Conservation (phyloP, 2,113 vertebrate genomes). For the Pelvicachromis taeniatus region DNA sequence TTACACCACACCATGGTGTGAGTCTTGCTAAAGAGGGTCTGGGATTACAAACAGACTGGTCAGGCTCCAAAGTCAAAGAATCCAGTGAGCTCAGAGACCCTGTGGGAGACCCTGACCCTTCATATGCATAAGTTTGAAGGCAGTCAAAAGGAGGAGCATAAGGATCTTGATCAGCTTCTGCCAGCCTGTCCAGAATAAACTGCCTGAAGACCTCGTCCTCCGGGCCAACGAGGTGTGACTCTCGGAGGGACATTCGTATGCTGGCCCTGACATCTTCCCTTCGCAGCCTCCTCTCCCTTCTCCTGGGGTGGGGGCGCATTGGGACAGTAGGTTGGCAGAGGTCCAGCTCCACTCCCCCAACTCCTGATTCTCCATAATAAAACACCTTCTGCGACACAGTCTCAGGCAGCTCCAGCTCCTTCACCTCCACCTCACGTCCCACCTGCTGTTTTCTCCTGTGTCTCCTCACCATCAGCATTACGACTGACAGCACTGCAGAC, state of each 20-base stretch:
- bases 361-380: slow-evolving; percentile 75
- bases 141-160: slow-evolving; percentile 82
- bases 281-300: slow-evolving; percentile 53
- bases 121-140: slow-evolving; percentile 81
- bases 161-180: slow-evolving; percentile 83
- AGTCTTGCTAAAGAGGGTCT: slow-evolving; percentile 72
- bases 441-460: slow-evolving; percentile 66
- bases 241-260: slow-evolving; percentile 79
- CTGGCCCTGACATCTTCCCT: slow-evolving; percentile 66
- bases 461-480: slow-evolving; percentile 76
- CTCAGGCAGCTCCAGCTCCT: slow-evolving; percentile 77
- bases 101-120: slow-evolving; percentile 81
- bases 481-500: slow-evolving; percentile 76
- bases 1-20: slow-evolving; percentile 64
- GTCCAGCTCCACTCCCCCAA: slow-evolving; percentile 57
- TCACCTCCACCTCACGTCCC: slow-evolving; percentile 70
- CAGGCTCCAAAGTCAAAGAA: slow-evolving; percentile 63
- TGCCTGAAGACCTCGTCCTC: slow-evolving; percentile 83
- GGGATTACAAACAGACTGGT: slow-evolving; percentile 54
- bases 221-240: slow-evolving; percentile 84
- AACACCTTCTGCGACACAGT: slow-evolving; percentile 82
- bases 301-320: slow-evolving; percentile 67
- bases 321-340: slow-evolving; percentile 47
- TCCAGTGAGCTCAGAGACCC: slow-evolving; percentile 89
- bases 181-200: slow-evolving; percentile 86